Evolutionary conservation across 1,140 invertebrate species (phyloP), one percentile per base, ranked within the genome.

Genomic region (Pogonomyrmex barbatus): DNA sequence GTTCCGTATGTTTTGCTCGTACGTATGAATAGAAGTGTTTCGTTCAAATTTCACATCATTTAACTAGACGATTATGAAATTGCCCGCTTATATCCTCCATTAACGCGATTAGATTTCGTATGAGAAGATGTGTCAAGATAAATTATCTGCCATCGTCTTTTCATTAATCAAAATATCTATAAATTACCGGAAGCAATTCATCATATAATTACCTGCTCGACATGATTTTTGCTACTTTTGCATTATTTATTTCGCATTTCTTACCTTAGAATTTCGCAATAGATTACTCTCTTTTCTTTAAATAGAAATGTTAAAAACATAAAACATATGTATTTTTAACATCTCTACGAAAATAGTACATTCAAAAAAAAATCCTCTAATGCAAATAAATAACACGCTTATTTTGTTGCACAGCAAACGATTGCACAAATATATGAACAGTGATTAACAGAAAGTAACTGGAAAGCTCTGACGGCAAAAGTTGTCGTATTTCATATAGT

Each of bases 11-110:
- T 79, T 68, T 17, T 24, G 2, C 24, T 58, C 42, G 33, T 58
- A 10, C 30, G 36, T 75, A 47, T 33, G 54, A 71, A 4, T 71
- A 58, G 36, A 79, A 9, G 24, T n/a, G 14, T 82, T 71, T 71
- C 50, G 10, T 42, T 76, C 14, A 67, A 79, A 67, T 54, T 39
- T 30, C 4, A 39, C 33, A 42, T 52, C 14, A 63, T 81, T 17
- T 67, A 39, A 9, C 4, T 79, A 67, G 3, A 39, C 2, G 14
- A 4, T 6, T 54, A 30, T n/a, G 2, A 56, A 68, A 81, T 68
- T 56, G n/a, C 6, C 12, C 47, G n/a, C 24, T n/a, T 47, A 47
- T 4, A 36, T 5, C n/a, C 5, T 4, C 12, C 12, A 78, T 50
- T 67, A 67, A 54, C 12, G 12, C 10, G 33, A 67, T 24, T 17